phyloP scores from a whole-genome alignment of 1,140 invertebrate genomes.

The Euglossa dilemma region DNA sequence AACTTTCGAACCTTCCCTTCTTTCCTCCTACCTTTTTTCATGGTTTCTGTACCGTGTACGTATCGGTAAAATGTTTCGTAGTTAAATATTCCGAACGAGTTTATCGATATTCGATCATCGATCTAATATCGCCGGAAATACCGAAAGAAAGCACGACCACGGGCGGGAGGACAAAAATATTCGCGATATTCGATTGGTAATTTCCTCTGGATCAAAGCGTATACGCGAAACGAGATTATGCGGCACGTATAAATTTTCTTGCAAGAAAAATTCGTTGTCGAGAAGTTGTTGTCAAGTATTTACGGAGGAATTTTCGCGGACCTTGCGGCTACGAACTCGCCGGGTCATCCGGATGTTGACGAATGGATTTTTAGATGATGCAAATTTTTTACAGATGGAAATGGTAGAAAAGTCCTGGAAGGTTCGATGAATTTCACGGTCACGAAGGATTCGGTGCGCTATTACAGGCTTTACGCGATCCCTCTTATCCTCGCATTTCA shows the following conservation, averaged over 20 bases:
- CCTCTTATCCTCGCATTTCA: constrained; percentile 8
- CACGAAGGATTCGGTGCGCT: constrained; percentile 54
- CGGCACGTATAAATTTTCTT: neutral
- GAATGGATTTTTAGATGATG: constrained; percentile 60
- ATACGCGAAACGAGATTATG: neutral
- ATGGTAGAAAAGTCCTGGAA: constrained; percentile 59
- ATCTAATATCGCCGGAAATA: too few relatives aligned
- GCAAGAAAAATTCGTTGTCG: neutral
- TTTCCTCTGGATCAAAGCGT: neutral
- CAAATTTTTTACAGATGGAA: constrained; percentile 67
- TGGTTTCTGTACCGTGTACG: neutral
- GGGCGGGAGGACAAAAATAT: too few relatives aligned
- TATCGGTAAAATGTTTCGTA: too few relatives aligned
- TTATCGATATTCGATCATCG: too few relatives aligned
- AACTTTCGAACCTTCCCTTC: neutral
- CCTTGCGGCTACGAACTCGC: neutral
- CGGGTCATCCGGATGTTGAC: constrained; percentile 44
- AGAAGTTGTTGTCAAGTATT: constrained; percentile 16
- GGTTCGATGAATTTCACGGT: constrained; percentile 73
- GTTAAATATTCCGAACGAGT: too few relatives aligned
- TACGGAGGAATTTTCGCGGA: constrained; percentile 27
- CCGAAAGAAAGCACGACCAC: too few relatives aligned
- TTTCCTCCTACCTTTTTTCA: neutral
- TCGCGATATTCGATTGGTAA: too few relatives aligned
- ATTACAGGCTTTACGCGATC: constrained; percentile 54